phyloP scores from a whole-genome alignment of 2,113 vertebrate genomes.

The Trogon melanurus region DNA sequence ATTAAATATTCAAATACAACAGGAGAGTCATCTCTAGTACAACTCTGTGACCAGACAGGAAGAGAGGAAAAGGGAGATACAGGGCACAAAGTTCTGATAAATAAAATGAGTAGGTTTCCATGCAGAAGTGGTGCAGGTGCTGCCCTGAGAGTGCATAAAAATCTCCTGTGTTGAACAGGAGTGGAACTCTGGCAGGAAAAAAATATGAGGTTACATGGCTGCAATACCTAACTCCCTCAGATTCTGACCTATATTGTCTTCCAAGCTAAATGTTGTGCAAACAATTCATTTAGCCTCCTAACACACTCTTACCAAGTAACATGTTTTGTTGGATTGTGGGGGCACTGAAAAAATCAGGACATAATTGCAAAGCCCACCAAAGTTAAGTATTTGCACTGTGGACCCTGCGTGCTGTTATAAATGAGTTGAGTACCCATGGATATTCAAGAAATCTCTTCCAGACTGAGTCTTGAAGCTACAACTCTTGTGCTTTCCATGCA shows the following conservation, averaged over 20 bases:
- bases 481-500: background rate
- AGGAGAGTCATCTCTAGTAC: background rate
- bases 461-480: background rate
- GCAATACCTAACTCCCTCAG: background rate
- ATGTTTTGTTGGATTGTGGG: background rate
- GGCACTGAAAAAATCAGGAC: background rate
- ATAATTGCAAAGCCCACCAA: background rate
- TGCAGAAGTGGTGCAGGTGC: background rate
- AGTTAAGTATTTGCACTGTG: background rate
- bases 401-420: background rate
- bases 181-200: background rate
- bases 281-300: background rate
- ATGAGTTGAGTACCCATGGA: background rate
- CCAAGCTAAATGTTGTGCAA: background rate
- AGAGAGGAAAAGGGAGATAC: background rate
- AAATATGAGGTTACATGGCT: background rate
- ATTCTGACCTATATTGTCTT: background rate
- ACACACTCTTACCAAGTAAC: background rate
- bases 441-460: background rate
- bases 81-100: background rate
- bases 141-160: background rate
- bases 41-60: background rate
- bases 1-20: background rate
- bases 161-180: background rate
- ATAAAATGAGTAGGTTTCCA: background rate